phyloP scores from a whole-genome alignment of 1,140 invertebrate species.

The Drosophila eugracilis region DNA sequence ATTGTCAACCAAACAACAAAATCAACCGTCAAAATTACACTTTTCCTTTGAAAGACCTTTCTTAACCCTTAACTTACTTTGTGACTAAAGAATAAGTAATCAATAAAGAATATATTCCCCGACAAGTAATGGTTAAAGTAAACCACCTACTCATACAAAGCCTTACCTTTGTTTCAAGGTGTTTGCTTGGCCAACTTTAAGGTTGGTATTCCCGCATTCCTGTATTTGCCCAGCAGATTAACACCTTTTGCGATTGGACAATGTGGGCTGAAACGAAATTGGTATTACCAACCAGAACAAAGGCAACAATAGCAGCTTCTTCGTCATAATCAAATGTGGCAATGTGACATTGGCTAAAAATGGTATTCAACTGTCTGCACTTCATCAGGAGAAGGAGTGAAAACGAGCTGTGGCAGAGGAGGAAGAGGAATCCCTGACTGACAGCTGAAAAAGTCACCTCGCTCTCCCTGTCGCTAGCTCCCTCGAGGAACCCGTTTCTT shows the following conservation, averaged over 20 bases:
- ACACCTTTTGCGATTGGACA: conserved; percentile 65
- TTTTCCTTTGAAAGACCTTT: neutral
- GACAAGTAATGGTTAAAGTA: conserved; percentile 2
- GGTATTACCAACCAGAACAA: conserved; percentile 26
- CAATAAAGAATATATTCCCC: neutral
- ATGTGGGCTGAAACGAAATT: conserved; percentile 1
- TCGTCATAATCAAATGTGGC: conserved; percentile 77
- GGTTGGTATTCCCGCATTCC: conserved; percentile 14
- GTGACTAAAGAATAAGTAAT: no score
- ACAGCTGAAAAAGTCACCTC: conserved; percentile 64
- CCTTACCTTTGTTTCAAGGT: conserved; percentile 21
- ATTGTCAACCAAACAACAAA: conserved; percentile 13
- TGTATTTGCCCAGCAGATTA: conserved; percentile 70
- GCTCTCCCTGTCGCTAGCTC: conserved; percentile 5
- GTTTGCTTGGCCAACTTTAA: neutral
- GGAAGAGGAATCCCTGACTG: conserved; percentile 9
- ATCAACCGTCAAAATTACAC: conserved; percentile 1
- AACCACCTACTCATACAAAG: conserved; percentile 28
- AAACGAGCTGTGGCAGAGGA: conserved; percentile 19
- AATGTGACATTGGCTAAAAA: conserved; percentile 79
- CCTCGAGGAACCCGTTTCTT: conserved; percentile 50
- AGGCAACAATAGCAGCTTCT: conserved; percentile 26
- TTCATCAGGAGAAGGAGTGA: conserved; percentile 53
- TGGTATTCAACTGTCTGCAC: conserved; percentile 79
- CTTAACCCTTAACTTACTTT: neutral